Evolutionary conservation across 2,113 vertebrate species (phyloP), one percentile per base, ranked within the genome.

Genomic region (Amphiprion percula): DNA sequence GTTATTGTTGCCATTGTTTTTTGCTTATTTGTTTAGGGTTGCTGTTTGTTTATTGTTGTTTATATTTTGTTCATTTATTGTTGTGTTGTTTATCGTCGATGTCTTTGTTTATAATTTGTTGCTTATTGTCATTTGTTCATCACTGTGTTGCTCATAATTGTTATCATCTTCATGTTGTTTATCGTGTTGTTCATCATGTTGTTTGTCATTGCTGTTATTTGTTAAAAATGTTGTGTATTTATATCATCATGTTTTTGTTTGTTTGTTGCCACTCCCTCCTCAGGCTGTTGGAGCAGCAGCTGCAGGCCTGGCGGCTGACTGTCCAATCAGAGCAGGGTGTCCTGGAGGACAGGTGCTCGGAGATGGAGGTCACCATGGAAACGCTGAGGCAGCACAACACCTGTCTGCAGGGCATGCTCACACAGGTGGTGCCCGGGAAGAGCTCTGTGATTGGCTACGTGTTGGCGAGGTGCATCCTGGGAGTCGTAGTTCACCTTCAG

Each of bases 251-350:
- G 6, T 44, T 12, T 44, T 53, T 33, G 1, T 49, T 17, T 39
- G 12, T 47, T 23, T 66, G 17, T 26, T 39, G 2, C 63, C 3
- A 21, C 10, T 44, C 41, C 41, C 26, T 28, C 23, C 6, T 9
- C 84, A 98, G 97, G 87, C 68, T 95, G 63, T 77, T 96, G 82
- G 95, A 95, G 81, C 93, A 95, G 55, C 87, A 96, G 59, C 84
- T 97, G 75, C 89, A 90, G 77, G 91, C 76, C 0, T 92, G 90
- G 95, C 94, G 90, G 74, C 78, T 92, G 17, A 86, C 95, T n/a
- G 80, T 95, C 39, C 94, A 94, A 85, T 92, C 94, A 24, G 91
- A 96, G 58, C 93, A 93, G 1, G 66, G 87, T 41, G 69, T 74
- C 63, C 94, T 97, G 73, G 93, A 96, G 87, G 91, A 95, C 74